Base-by-base conservation (phyloP, 92 coral and sea anemone genomes). In the Diadumene lineata region DNA sequence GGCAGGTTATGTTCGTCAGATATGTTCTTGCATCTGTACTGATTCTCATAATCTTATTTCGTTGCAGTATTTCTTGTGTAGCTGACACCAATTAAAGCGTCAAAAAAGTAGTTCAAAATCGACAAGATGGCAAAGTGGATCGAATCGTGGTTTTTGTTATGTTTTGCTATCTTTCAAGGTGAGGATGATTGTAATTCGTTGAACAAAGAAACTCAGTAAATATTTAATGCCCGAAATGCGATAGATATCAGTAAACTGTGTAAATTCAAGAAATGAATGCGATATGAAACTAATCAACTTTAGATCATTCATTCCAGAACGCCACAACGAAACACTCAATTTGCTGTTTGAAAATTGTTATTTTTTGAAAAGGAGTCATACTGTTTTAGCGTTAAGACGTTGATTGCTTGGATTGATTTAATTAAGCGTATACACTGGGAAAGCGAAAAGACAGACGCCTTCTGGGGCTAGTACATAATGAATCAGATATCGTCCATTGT, bases 101-200 rank as follows among this genome's bases (percentile, higher is more conserved):
- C 48, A 38, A 38, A n/a, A n/a, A n/a, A n/a, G n/a, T n/a, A n/a
- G n/a, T 19, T n/a, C 0, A 58, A 38, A 16, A 27, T 27, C 32
- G 1, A 38, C 22, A 34, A 24, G 22, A 66, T 66, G 70, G 26
- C 34, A 29, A 15, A 66, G 19, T 33, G 32, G 51, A 34, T 30
- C 26, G 21, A 33, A 34, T 0, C 25, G 19, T 31, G 44, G 23
- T 23, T 66, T 17, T 28, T 38, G 28, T 33, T 33, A 0, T 34
- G 70, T 11, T 22, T 46, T 43, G 57, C 46, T 44, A 68, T 68
- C 33, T 19, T 43, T 22, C 58, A 68, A 43, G 73, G 73, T 68
- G 28, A 46, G 58, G 18, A 68, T 24, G 7, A 43, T 34, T 34
- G 31, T 34, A 3, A 67, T 25, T n/a, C 31, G 29, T 16, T 23